Conservation (phyloP, 1,140 invertebrate species). For the Neotoxoptera formosana region DNA sequence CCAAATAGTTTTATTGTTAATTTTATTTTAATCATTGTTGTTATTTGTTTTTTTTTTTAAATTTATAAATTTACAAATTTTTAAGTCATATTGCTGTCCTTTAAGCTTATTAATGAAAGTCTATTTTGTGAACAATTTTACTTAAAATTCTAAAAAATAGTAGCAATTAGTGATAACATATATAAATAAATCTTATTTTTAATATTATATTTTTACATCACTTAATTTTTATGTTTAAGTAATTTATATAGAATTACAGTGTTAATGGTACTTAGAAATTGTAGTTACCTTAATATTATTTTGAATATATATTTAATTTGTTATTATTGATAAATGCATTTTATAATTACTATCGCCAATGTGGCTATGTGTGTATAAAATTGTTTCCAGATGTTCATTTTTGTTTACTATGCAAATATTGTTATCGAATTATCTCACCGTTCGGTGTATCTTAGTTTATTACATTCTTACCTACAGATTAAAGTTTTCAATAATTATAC, state of each 20-base stretch:
- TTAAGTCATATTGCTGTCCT: not conserved
- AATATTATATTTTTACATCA: slow-evolving; percentile 27
- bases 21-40: slow-evolving; percentile 26
- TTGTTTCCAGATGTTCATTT: not conserved
- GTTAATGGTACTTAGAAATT: slow-evolving; percentile 4
- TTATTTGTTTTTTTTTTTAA: not conserved
- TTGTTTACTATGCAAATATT: not conserved
- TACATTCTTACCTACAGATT: not conserved
- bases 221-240: not conserved
- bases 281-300: slow-evolving; percentile 33
- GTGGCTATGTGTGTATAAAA: not conserved
- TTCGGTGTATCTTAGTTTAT: not conserved
- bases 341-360: not conserved
- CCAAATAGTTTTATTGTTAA: slow-evolving; percentile 36
- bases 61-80: not conserved
- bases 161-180: not conserved
- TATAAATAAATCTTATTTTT: not conserved
- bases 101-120: not conserved
- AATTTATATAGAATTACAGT: not conserved
- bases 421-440: not conserved
- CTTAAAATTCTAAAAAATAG: not conserved
- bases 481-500: not conserved
- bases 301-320: slow-evolving; percentile 6
- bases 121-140: not conserved
- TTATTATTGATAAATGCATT: not conserved